Evolutionary conservation across 1,140 invertebrate genomes (phyloP).

Genomic region (Sitodiplosis mosellana): DNA sequence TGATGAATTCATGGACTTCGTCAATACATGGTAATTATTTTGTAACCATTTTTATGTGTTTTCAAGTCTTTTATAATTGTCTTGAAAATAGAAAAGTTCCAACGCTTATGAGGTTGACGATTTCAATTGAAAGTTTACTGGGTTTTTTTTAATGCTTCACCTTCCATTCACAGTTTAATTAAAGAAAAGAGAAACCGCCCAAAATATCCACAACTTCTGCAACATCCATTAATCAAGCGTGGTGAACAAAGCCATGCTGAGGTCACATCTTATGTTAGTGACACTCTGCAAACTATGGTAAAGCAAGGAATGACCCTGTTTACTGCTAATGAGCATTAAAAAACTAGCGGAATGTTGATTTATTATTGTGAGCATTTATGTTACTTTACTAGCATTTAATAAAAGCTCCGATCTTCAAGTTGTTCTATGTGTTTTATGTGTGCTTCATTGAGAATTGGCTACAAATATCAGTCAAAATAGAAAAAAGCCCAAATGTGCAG

Average conservation of each 20-base stretch:
- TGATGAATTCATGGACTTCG: conserved; percentile 77
- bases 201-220: conserved; percentile 77
- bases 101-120: background rate
- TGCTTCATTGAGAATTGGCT: too few species aligned
- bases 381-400: background rate
- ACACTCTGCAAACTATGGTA: conserved; percentile 26
- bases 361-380: too few species aligned
- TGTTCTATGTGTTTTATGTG: background rate
- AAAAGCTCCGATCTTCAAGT: background rate
- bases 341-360: conserved; percentile 37
- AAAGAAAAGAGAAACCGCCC: conserved; percentile 82
- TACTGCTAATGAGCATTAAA: conserved; percentile 55
- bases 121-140: conserved; percentile 2
- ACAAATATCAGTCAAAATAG: too few species aligned
- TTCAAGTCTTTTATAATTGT: background rate
- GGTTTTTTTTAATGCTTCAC: too few species aligned
- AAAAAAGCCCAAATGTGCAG: too few species aligned
- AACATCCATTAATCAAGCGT: conserved; percentile 65
- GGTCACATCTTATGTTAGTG: conserved; percentile 57
- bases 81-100: background rate
- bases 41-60: too few species aligned
- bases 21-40: conserved; percentile 73
- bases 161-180: conserved; percentile 65
- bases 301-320: conserved; percentile 54
- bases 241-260: conserved; percentile 58